A percentile compares a stretch with the other conserved stretches of the same genome.
Conservation (phyloP, 2,113 vertebrate genomes). For the Taxidea taxus region DNA sequence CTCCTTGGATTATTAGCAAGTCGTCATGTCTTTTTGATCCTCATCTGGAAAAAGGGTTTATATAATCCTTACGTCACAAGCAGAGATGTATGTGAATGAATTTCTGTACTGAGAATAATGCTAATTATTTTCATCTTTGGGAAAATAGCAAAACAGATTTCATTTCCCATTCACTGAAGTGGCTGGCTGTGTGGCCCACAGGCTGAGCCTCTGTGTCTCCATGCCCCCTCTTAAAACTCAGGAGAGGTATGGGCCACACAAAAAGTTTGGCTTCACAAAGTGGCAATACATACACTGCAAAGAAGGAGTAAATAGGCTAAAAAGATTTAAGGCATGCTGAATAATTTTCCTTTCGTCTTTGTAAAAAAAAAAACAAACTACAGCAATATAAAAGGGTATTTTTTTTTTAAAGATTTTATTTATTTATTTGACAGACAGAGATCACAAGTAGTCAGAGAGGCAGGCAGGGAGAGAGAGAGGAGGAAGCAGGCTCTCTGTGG, state of each 20-base stretch:
- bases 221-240: neutral
- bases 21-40: neutral
- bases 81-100: neutral
- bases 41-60: neutral
- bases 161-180: neutral
- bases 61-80: neutral
- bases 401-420: no score
- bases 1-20: neutral
- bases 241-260: neutral
- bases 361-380: neutral
- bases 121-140: slow-evolving; percentile 15
- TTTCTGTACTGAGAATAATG: neutral
- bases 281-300: neutral
- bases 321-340: neutral
- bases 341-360: neutral
- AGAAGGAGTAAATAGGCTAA: neutral
- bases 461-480: no score
- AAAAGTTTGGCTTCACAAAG: neutral
- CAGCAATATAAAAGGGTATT: neutral
- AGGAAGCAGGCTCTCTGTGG: no score
- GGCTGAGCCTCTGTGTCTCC: neutral
- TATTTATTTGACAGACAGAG: no score
- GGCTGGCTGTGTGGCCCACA: neutral
- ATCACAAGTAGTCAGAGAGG: no score
- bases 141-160: neutral